phyloP scores from a whole-genome alignment of 2,113 vertebrate species.

The Cygnus buccinator region DNA sequence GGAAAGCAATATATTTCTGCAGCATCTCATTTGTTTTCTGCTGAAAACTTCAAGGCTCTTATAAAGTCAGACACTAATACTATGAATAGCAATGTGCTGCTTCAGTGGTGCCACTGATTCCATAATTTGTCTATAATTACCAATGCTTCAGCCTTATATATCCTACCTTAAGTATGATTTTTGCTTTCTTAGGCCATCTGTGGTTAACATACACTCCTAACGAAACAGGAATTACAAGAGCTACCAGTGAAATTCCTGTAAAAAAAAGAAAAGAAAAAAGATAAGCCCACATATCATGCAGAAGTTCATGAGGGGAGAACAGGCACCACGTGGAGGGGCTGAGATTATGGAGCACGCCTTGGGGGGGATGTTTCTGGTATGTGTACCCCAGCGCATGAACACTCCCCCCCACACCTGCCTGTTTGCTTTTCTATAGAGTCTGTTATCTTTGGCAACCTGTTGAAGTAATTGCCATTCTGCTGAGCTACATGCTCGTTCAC shows the following conservation, averaged over 20 bases:
- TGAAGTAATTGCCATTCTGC: conserved; percentile 68
- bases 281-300: not conserved
- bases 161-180: conserved; percentile 91
- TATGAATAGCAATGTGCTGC: conserved; percentile 4
- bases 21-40: not conserved
- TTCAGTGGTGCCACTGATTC: not conserved
- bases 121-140: not conserved
- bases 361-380: not conserved
- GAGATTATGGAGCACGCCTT: rapidly evolving
- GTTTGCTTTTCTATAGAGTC: conserved; percentile 33
- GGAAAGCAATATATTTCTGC: not conserved
- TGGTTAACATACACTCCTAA: conserved; percentile 86
- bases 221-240: conserved; percentile 86
- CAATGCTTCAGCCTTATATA: not conserved
- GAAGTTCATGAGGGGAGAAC: not conserved
- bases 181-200: conserved; percentile 84
- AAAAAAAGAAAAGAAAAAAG: not conserved
- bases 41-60: not conserved
- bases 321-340: rapidly evolving
- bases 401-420: not conserved
- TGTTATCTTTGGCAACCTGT: conserved; percentile 47
- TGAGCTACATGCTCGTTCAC: conserved; percentile 24
- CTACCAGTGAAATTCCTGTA: conserved; percentile 87
- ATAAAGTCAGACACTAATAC: not conserved
- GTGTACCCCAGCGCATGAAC: rapidly evolving